Percentiles rank a stretch among this genome's conserved stretches.
Conservation (phyloP, 2,113 vertebrate species). For the Vulpes lagopus region DNA sequence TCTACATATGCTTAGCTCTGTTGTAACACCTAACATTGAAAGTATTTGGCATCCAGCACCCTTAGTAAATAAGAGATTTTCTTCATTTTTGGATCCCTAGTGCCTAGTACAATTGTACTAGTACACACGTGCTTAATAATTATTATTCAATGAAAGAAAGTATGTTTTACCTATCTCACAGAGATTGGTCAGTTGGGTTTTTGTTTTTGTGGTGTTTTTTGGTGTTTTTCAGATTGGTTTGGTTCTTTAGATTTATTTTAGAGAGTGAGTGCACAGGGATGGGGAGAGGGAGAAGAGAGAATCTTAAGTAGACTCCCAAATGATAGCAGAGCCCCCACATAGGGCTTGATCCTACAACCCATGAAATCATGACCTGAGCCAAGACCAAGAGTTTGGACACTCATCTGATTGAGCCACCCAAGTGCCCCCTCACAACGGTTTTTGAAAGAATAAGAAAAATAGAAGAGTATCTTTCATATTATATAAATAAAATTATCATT, state of each 20-base stretch:
- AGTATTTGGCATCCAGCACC: background rate
- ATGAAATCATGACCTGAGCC: background rate
- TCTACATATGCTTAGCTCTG: background rate
- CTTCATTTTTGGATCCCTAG: constrained; percentile 23
- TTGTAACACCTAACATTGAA: background rate
- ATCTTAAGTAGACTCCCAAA: background rate
- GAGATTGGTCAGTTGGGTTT: background rate
- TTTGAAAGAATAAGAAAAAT: constrained; percentile 39
- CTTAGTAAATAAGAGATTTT: background rate
- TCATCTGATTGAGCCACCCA: too few relatives aligned
- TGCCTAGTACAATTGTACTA: background rate
- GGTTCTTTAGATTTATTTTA: background rate
- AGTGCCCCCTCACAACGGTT: too few relatives aligned
- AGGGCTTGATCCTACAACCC: background rate
- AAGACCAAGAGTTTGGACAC: too few relatives aligned
- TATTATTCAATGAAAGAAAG: constrained; percentile 36
- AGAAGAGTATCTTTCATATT: constrained; percentile 17
- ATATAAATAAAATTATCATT: constrained; percentile 51
- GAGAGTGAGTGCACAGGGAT: background rate
- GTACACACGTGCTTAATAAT: background rate
- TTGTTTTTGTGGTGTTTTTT: background rate
- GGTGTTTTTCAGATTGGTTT: background rate
- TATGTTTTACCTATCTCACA: constrained; percentile 2
- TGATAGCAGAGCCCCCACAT: background rate
- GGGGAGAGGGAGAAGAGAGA: background rate